These are phyloP conservation scores for Leptopilina drosophilae DNA, from an alignment of 2,888 invertebrate species.

Conservation along the genomic window DNA sequence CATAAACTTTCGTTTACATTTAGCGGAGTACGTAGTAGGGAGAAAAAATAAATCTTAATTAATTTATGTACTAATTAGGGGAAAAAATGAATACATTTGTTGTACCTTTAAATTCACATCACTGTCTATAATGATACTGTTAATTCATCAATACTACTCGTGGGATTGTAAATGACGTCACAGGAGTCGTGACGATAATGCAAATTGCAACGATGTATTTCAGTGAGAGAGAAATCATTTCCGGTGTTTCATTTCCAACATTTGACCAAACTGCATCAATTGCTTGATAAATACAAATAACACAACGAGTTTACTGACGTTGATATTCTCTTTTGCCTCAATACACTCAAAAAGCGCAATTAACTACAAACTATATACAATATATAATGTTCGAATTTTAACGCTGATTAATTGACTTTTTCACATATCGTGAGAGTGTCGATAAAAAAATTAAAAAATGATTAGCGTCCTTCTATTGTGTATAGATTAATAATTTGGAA, in stretches of 20 bases:
- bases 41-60: no score
- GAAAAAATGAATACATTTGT: not conserved
- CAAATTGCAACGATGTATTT: constrained; percentile 33
- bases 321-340: constrained; percentile 29
- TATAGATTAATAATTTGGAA: no score
- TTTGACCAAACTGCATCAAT: constrained; percentile 34
- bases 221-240: constrained; percentile 33
- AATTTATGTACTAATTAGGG: no score
- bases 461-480: not conserved
- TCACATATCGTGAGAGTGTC: not conserved
- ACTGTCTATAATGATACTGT: constrained; percentile 30
- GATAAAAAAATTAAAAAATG: not conserved
- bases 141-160: constrained; percentile 14
- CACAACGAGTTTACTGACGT: constrained; percentile 19
- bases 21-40: no score
- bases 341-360: constrained; percentile 4
- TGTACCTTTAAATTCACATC: constrained; percentile 9
- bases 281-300: constrained; percentile 38
- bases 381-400: constrained; percentile 15
- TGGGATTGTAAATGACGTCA: constrained; percentile 36
- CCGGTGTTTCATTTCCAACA: constrained; percentile 27
- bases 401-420: not conserved
- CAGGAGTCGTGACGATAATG: constrained; percentile 19
- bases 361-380: not conserved
- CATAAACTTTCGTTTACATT: no score